Percentiles rank a stretch among this genome's conserved stretches.
Conservation (phyloP, 2,113 vertebrate genomes). For the Xiphophorus maculatus region DNA sequence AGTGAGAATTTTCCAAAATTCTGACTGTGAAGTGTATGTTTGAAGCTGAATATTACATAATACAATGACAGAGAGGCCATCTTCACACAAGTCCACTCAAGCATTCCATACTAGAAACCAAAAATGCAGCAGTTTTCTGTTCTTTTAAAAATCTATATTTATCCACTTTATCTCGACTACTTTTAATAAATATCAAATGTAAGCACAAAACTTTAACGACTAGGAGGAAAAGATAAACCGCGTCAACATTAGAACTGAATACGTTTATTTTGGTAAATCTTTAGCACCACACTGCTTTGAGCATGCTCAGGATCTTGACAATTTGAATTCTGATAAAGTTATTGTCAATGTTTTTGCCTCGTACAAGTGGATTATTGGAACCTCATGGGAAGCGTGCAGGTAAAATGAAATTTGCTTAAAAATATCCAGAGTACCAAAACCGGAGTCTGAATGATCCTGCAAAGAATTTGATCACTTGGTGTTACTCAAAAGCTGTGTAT, state of each 20-base stretch:
- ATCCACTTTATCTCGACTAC: too few relatives aligned
- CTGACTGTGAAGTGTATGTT: background rate
- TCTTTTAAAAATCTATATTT: too few relatives aligned
- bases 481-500: background rate
- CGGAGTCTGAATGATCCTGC: background rate
- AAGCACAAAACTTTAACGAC: too few relatives aligned
- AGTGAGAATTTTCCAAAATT: background rate
- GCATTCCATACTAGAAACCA: too few relatives aligned
- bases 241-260: background rate
- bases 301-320: background rate
- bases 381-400: background rate
- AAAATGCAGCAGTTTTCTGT: too few relatives aligned
- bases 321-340: background rate
- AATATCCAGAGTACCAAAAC: background rate
- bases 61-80: background rate
- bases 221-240: background rate
- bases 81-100: background rate
- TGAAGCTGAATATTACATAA: background rate
- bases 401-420: background rate
- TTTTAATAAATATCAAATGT: too few relatives aligned
- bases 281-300: background rate
- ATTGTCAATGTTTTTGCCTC: background rate
- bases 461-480: background rate
- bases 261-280: background rate
- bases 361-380: background rate